Percentiles rank a stretch among this genome's conserved stretches.
phyloP scores from a whole-genome alignment of 2,888 invertebrate genomes.

The Cryptocheilus praepositus region DNA sequence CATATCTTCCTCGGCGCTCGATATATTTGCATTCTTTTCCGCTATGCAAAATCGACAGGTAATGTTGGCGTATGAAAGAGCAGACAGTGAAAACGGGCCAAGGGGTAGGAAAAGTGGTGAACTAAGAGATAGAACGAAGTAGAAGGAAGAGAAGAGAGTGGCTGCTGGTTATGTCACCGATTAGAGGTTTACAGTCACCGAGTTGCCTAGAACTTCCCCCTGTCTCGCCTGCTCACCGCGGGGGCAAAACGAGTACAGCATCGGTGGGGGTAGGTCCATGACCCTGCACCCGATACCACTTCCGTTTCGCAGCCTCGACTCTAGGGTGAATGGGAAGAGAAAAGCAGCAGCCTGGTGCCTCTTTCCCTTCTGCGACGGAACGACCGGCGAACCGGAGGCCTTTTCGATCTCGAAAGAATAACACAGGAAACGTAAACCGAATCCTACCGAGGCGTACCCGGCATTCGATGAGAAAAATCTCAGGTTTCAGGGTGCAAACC shows the following conservation, averaged over 20 bases:
- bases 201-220: conserved; percentile 24
- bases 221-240: conserved; percentile 7
- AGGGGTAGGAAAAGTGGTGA: background rate
- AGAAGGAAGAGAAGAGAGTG: conserved; percentile 4
- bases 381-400: background rate
- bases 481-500: too few relatives aligned
- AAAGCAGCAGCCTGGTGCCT: background rate
- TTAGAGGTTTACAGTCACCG: conserved; percentile 44
- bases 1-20: background rate
- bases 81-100: background rate
- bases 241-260: conserved; percentile 38
- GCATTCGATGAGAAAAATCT: too few relatives aligned
- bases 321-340: conserved; percentile 16
- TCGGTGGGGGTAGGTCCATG: conserved; percentile 44
- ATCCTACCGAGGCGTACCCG: too few relatives aligned
- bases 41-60: too few relatives aligned
- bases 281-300: conserved; percentile 47
- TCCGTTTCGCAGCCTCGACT: conserved; percentile 28
- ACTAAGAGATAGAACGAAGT: background rate
- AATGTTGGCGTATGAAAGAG: background rate
- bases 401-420: background rate
- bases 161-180: conserved; percentile 30
- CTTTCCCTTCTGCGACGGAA: too few relatives aligned
- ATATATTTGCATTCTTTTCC: background rate
- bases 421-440: too few relatives aligned